phyloP scores from a whole-genome alignment of 2,888 invertebrate species.

The Diarsia mendica region DNA sequence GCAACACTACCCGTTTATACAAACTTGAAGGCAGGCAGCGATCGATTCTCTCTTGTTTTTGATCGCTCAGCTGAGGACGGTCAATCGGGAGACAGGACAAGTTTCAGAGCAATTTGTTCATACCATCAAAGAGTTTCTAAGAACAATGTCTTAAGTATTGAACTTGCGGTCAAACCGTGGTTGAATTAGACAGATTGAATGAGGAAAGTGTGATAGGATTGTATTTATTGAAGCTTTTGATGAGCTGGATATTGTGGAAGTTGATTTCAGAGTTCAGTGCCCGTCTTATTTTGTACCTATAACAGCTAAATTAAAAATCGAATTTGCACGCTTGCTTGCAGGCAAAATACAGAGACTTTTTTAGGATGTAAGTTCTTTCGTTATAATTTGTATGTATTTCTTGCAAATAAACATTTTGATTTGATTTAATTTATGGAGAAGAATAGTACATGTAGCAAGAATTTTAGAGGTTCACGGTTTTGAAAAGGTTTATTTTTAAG shows the following conservation, averaged over 20 bases:
- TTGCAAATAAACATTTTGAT: too few relatives aligned
- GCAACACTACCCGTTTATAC: slow-evolving; percentile 25
- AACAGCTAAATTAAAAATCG: too few relatives aligned
- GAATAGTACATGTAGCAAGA: too few relatives aligned
- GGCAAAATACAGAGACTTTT: too few relatives aligned
- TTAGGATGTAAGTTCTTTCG: too few relatives aligned
- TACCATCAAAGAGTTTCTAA: slow-evolving; percentile 20
- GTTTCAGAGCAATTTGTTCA: slow-evolving; percentile 24
- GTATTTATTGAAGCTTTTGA: slow-evolving; percentile 7
- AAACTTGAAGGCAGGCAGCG: slow-evolving; percentile 35
- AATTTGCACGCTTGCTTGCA: too few relatives aligned
- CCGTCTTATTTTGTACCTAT: not conserved
- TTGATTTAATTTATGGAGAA: too few relatives aligned
- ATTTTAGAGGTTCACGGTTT: not conserved
- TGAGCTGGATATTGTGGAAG: not conserved
- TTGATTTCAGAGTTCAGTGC: not conserved
- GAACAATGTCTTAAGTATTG: slow-evolving; percentile 24
- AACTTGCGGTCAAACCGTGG: slow-evolving; percentile 25
- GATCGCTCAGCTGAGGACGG: slow-evolving; percentile 50
- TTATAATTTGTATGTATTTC: too few relatives aligned
- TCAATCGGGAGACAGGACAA: slow-evolving; percentile 15
- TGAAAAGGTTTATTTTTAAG: not conserved
- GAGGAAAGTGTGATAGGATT: slow-evolving; percentile 2
- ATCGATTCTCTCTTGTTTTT: slow-evolving; percentile 55
- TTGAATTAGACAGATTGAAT: slow-evolving; percentile 3